Conservation (phyloP, 2,797 vertebrate genomes). For the Danio kyathit region DNA sequence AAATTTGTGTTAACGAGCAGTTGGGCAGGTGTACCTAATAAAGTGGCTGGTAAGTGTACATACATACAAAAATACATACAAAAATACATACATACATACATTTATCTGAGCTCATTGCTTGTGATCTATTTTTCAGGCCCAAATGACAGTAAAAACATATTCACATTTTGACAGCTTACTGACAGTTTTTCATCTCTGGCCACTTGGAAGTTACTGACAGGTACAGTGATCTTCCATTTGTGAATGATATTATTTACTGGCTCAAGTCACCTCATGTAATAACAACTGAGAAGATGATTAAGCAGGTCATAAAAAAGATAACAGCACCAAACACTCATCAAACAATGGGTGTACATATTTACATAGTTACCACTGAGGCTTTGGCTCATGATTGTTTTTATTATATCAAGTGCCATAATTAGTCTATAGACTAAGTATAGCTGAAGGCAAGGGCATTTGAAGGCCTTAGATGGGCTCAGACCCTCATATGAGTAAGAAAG, state of each 20-base stretch:
- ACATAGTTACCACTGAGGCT: not conserved
- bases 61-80: too few relatives aligned
- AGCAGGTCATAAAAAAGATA: not conserved
- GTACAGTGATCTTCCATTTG: conserved; percentile 41
- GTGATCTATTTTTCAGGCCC: not conserved
- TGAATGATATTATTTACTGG: conserved; percentile 48
- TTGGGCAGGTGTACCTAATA: too few relatives aligned
- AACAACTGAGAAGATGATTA: not conserved
- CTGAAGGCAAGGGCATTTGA: not conserved
- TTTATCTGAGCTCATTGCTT: not conserved
- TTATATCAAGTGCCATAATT: not conserved
- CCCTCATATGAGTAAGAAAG: not conserved
- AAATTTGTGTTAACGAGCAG: too few relatives aligned
- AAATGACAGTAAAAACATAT: too few relatives aligned
- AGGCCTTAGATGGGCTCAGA: not conserved
- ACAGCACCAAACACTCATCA: not conserved
- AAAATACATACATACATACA: too few relatives aligned
- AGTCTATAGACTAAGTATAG: not conserved
- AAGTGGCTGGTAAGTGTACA: too few relatives aligned
- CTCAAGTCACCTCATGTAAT: conserved; percentile 26
- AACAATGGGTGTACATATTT: conserved; percentile 11
- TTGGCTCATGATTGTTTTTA: not conserved
- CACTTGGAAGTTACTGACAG: conserved; percentile 44
- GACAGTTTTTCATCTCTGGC: conserved; percentile 19
- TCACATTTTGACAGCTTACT: not conserved